phyloP scores from a whole-genome alignment of 2,888 invertebrate genomes.

The Drosophila quinaria region DNA sequence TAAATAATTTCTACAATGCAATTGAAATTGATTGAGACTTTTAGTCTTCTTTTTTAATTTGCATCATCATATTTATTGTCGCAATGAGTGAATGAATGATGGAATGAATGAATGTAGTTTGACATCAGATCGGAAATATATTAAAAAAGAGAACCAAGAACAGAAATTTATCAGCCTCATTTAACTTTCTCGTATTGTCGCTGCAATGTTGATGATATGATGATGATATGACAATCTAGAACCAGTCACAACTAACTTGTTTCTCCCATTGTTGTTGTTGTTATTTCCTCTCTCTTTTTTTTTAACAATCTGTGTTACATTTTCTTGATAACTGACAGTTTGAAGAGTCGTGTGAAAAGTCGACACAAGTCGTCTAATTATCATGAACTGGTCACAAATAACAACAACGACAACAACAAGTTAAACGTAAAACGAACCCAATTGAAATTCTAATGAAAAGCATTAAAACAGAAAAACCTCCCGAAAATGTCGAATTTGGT shows the following conservation, averaged over 20 bases:
- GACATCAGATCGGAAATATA: constrained; percentile 46
- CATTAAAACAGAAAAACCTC: not conserved
- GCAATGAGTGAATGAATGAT: constrained; percentile 6
- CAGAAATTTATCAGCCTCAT: constrained; percentile 40
- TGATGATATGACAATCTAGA: constrained; percentile 50
- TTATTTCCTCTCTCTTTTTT: constrained; percentile 16
- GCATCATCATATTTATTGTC: constrained; percentile 45
- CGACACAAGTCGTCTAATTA: constrained; percentile 61
- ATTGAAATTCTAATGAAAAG: constrained; percentile 33
- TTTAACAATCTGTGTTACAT: constrained; percentile 30
- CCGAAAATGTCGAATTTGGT: constrained; percentile 63
- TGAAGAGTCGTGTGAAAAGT: constrained; percentile 63
- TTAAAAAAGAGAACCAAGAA: constrained; percentile 5
- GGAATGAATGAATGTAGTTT: not conserved
- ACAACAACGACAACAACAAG: constrained; percentile 17
- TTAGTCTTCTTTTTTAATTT: constrained; percentile 42
- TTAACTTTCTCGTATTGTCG: constrained; percentile 46
- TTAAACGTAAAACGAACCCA: constrained; percentile 30
- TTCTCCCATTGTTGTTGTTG: constrained; percentile 23
- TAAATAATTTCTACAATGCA: constrained; percentile 40
- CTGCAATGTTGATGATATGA: constrained; percentile 24
- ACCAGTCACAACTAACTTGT: constrained; percentile 20
- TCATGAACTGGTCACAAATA: constrained; percentile 66
- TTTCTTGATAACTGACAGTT: constrained; percentile 66
- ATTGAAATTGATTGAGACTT: constrained; percentile 61